These are phyloP conservation scores for Cephalopholis sonnerati DNA, from an alignment of 2,113 vertebrate species.

Conservation along the genomic window DNA sequence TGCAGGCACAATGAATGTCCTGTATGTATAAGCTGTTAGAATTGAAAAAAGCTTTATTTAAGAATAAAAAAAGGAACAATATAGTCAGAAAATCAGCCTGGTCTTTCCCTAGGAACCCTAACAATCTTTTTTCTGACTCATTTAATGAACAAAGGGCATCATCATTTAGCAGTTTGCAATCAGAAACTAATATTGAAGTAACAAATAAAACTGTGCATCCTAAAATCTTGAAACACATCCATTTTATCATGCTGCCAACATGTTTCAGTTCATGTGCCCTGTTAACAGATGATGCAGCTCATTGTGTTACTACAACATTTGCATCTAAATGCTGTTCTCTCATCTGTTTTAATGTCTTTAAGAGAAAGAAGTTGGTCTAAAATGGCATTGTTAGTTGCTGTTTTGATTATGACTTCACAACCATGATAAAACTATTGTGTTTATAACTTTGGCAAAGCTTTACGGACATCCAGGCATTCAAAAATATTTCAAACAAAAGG, in stretches of 20 bases:
- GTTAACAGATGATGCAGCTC: not conserved
- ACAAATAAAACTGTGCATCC: not conserved
- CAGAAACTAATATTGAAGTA: too few species aligned
- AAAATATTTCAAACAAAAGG: conserved; percentile 51
- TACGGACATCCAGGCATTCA: conserved; percentile 15
- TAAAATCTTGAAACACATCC: not conserved
- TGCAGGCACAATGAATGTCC: conserved; percentile 28
- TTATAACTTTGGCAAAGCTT: conserved; percentile 13
- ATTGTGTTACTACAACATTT: not conserved
- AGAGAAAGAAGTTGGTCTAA: not conserved
- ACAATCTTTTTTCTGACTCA: not conserved
- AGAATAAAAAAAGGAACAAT: not conserved
- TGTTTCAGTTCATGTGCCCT: not conserved
- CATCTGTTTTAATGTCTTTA: not conserved
- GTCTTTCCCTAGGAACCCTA: not conserved
- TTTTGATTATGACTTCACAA: not conserved
- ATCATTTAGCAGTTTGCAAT: too few species aligned
- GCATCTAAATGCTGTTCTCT: not conserved
- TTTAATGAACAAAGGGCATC: not conserved
- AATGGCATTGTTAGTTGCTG: not conserved
- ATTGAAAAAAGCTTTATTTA: not conserved
- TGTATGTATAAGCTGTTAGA: not conserved
- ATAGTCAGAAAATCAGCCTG: not conserved
- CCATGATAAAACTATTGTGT: not conserved
- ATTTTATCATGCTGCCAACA: not conserved